These are phyloP conservation scores for Anarsia innoxiella DNA, from an alignment of 2,888 invertebrate species.

Conservation along the genomic window DNA sequence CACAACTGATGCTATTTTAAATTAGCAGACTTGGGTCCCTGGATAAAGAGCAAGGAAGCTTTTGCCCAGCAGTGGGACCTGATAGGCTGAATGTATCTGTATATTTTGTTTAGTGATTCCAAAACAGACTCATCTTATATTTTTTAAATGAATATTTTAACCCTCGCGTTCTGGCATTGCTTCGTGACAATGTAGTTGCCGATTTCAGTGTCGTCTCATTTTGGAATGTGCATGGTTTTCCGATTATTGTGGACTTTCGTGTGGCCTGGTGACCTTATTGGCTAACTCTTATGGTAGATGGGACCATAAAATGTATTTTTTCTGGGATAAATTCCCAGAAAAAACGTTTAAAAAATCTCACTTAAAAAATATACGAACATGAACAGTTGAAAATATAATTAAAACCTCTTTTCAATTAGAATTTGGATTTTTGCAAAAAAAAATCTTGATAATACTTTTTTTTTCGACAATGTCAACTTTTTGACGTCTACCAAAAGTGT, in stretches of 20 bases:
- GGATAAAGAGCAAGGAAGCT: too few relatives aligned
- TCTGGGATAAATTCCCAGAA: too few relatives aligned
- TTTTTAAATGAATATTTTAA: constrained; percentile 15
- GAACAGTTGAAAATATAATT: too few relatives aligned
- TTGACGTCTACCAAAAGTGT: constrained; percentile 4
- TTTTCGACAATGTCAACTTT: background rate
- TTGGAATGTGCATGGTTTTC: constrained; percentile 70
- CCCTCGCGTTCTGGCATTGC: constrained; percentile 55
- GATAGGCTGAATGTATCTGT: too few relatives aligned
- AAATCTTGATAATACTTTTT: background rate
- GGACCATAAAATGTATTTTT: too few relatives aligned
- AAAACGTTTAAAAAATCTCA: too few relatives aligned
- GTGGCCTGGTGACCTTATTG: constrained; percentile 20
- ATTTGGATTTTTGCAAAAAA: background rate
- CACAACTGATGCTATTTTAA: too few relatives aligned
- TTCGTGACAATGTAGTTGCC: constrained; percentile 76
- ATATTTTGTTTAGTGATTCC: too few relatives aligned
- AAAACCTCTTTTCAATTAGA: background rate
- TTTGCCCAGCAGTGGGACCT: too few relatives aligned
- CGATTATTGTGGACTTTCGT: constrained; percentile 34
- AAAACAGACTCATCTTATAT: constrained; percentile 29
- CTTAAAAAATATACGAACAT: too few relatives aligned
- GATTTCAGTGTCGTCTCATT: constrained; percentile 56
- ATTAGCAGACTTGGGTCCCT: too few relatives aligned
- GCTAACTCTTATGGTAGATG: constrained; percentile 1